Percentiles rank a stretch among this genome's conserved stretches.
These are phyloP conservation scores for Phoenicopterus ruber DNA, from an alignment of 2,113 vertebrate genomes.

Conservation along the genomic window DNA sequence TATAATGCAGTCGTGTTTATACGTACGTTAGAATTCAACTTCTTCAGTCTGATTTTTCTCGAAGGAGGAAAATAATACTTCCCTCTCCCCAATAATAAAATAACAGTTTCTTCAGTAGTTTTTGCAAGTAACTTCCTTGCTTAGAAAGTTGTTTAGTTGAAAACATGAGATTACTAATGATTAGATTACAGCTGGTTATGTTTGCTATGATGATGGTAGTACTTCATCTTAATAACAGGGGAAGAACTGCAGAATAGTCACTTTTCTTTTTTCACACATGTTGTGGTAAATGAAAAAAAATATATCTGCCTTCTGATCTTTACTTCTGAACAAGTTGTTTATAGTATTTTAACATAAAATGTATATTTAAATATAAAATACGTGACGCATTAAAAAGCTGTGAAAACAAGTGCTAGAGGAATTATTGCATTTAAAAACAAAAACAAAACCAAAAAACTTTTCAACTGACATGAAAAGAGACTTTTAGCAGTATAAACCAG, in stretches of 20 bases:
- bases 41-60: not conserved
- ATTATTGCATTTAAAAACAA: not conserved
- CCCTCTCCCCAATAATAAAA: not conserved
- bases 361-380: not conserved
- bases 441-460: not conserved
- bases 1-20: not conserved
- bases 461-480: not conserved
- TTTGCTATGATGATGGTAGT: not conserved
- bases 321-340: not conserved
- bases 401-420: not conserved
- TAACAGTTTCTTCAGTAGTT: not conserved
- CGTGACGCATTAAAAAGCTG: not conserved
- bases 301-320: not conserved
- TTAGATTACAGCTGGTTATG: not conserved
- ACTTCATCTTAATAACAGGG: not conserved
- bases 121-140: not conserved
- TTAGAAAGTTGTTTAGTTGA: not conserved
- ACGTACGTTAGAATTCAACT: not conserved
- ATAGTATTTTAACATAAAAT: not conserved
- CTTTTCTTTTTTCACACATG: not conserved
- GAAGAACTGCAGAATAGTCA: not conserved
- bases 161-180: not conserved
- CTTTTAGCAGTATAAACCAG: conserved; percentile 29
- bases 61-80: not conserved
- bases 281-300: not conserved